Evolutionary conservation across 2,888 invertebrate species (phyloP).

Genomic region (Eupithecia exiguata): DNA sequence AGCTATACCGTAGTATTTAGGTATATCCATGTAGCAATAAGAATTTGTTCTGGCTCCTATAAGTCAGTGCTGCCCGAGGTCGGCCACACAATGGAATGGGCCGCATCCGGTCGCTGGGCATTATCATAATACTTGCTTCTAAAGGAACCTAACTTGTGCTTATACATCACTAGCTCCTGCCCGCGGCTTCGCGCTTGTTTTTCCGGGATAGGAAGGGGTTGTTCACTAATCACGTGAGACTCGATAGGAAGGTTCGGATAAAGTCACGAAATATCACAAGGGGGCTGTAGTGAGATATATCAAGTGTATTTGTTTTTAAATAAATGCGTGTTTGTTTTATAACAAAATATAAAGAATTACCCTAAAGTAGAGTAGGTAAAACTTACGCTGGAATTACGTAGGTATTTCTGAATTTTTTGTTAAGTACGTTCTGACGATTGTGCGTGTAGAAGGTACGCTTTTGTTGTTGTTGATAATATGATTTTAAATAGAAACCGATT

Average conservation of each 20-base stretch:
- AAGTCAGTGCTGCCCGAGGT: constrained; percentile 74
- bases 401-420: no score
- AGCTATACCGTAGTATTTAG: constrained; percentile 6
- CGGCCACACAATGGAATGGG: constrained; percentile 81
- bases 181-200: not conserved
- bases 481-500: not conserved
- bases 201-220: not conserved
- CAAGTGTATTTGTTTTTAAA: no score
- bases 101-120: constrained; percentile 76
- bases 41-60: constrained; percentile 62
- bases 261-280: no score
- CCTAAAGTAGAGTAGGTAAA: not conserved
- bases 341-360: no score
- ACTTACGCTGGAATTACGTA: not conserved
- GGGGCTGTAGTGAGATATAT: no score
- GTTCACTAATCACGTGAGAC: no score
- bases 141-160: constrained; percentile 65
- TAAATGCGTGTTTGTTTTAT: no score
- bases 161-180: not conserved
- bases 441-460: no score
- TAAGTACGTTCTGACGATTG: no score
- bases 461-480: no score
- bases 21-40: constrained; percentile 45
- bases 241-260: no score
- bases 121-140: constrained; percentile 79